Conservation (phyloP, 2,113 vertebrate species). For the human (Homo sapiens) region GRCh38 chr11:30717501-30718000, state of each 20-base stretch:
- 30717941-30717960: not conserved
- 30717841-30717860: constrained; percentile 72
- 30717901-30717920: constrained; percentile 68
- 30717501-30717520: constrained; percentile 84
- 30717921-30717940: constrained; percentile 61
- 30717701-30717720: constrained; percentile 90
- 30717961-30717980: not conserved
- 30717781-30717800: constrained; percentile 86
- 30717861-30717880: constrained; percentile 53
- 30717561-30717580: constrained; percentile 88
- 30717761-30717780: constrained; percentile 86
- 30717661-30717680: constrained; percentile 85
- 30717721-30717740: constrained; percentile 90
- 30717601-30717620: constrained; percentile 91
- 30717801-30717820: constrained; percentile 77
- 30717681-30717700: constrained; percentile 88
- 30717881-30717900: constrained; percentile 67
- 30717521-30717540: constrained; percentile 80
- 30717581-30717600: constrained; percentile 87
- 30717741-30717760: constrained; percentile 90
- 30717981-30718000: not conserved
- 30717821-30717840: constrained; percentile 74
- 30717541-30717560: constrained; percentile 90
- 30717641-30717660: constrained; percentile 87
- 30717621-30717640: constrained; percentile 88